Evolutionary conservation across 1,140 invertebrate species (phyloP).

Genomic region (Periplaneta americana): DNA sequence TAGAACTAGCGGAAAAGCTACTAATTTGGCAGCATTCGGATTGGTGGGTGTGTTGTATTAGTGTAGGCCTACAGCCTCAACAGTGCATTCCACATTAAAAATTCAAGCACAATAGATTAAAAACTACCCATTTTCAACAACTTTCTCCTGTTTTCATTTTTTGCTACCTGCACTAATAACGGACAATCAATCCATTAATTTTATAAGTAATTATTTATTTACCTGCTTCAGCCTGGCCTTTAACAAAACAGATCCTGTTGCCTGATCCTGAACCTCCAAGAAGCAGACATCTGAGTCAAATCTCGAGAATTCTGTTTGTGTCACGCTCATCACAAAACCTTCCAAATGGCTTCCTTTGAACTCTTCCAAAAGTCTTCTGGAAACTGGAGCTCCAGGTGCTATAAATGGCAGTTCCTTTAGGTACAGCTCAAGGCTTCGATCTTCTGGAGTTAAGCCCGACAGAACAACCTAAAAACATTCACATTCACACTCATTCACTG

Average conservation of each 20-base stretch:
- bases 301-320: slow-evolving; percentile 48
- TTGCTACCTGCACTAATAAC: too few relatives aligned
- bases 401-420: slow-evolving; percentile 55
- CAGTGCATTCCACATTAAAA: too few relatives aligned
- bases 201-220: too few relatives aligned
- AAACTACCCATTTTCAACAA: too few relatives aligned
- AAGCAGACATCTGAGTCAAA: slow-evolving; percentile 53
- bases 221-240: slow-evolving; percentile 46
- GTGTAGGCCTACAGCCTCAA: too few relatives aligned
- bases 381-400: slow-evolving; percentile 56
- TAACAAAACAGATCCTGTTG: slow-evolving; percentile 38
- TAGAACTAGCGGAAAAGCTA: too few relatives aligned
- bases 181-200: too few relatives aligned
- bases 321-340: slow-evolving; percentile 52
- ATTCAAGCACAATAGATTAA: too few relatives aligned
- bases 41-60: too few relatives aligned
- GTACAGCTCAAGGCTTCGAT: slow-evolving; percentile 46
- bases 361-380: slow-evolving; percentile 51
- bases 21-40: too few relatives aligned
- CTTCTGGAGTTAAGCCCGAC: slow-evolving; percentile 21
- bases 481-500: too few relatives aligned
- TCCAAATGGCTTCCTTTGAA: slow-evolving; percentile 52
- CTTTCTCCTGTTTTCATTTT: too few relatives aligned
- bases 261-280: slow-evolving; percentile 48
- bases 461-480: slow-evolving; percentile 23